Evolutionary conservation across 2,113 vertebrate species (phyloP), one percentile per base, ranked within the genome.

Genomic region (Castor canadensis): DNA sequence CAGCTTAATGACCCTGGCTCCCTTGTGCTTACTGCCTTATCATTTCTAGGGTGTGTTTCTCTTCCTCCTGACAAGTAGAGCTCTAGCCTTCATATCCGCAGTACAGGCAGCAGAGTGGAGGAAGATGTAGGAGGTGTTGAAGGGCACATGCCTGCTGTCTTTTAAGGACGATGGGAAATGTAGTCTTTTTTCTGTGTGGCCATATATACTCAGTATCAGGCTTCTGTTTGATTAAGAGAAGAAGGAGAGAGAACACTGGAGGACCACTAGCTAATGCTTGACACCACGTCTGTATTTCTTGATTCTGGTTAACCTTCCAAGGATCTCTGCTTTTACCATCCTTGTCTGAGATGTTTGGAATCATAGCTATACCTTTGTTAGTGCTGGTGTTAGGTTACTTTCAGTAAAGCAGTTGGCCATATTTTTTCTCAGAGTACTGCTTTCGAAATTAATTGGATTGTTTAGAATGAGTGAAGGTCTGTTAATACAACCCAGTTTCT

Each of bases 31-130:
- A 26, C 22, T 58, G 86, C 54, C 86, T 69, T 93, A 69, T 89
- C 82, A 75, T 95, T 79, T 96, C 8, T 32, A 58, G 91, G 82
- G 67, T 94, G 77, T 95, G 91, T 87, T 95, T 87, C 60, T 90
- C 83, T 95, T 93, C 47, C 77, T 82, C 17, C 54, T 81, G 72
- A 52, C 49, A 80, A 3, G 28, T 85, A 32, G 88, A 82, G 11
- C 67, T 71, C 35, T 35, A 75, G 40, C 28, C 13, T 86, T 95
- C 67, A 40, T 58, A 60, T 89, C 43, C 1, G 2, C 83, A 43
- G 85, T 52, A 24, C 56, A 69, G 60, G 76, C 62, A 93, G 82
- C 77, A 58, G 13, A 54, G 30, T 73, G 56, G 47, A 92, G 75
- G 67, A 93, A n/a, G 76, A 60, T 16, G 84, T 73, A 88, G 52